Evolutionary conservation across 2,888 invertebrate species (phyloP), one percentile per base, ranked within the genome.

Genomic region (Chymomyza fuscimana): DNA sequence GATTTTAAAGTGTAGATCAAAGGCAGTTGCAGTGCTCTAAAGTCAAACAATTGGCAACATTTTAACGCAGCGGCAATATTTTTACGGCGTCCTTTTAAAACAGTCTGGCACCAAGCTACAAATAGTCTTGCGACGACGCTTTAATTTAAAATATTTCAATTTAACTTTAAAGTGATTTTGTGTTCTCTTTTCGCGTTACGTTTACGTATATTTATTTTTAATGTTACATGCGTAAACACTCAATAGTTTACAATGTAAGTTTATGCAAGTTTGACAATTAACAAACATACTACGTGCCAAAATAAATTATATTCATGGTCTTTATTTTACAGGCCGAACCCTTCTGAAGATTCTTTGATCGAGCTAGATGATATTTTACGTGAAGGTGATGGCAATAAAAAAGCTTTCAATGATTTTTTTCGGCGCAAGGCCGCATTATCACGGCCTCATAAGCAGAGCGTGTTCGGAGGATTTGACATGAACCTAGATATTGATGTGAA

Each of bases 401-500:
- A 63, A 65, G 70, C 15, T n/a, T 76, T 46, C 1, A 63, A 12
- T 12, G 68, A 50, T 0, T 77, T 79, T 25, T 12, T 78, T 0
- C 69, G 65, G 4, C 50, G 36, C 5, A 32, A 60, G 16, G 60
- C 60, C 5, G 46, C 2, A 76, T 73, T 69, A 22, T 69, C 6
- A 7, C 69, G 32, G n/a, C 16, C 25, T 3, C 6, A 56, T 1
- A 12, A 6, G 4, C 62, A 73, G 12, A 59, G 56, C 15, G 16
- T 64, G 32, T 40, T 78, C 46, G 66, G 59, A 1, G 62, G 60
- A 25, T 65, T 15, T 4, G 63, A 79, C n/a, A 54, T 76, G 3
- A 69, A 77, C 19, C 70, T 79, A 56, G 79, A 79, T 32, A n/a
- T 76, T 29, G 66, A 71, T 51, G 74, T 79, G 5, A 71, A 78